Evolutionary conservation across 2,113 vertebrate genomes (phyloP).

Genomic region (Calonectris borealis): DNA sequence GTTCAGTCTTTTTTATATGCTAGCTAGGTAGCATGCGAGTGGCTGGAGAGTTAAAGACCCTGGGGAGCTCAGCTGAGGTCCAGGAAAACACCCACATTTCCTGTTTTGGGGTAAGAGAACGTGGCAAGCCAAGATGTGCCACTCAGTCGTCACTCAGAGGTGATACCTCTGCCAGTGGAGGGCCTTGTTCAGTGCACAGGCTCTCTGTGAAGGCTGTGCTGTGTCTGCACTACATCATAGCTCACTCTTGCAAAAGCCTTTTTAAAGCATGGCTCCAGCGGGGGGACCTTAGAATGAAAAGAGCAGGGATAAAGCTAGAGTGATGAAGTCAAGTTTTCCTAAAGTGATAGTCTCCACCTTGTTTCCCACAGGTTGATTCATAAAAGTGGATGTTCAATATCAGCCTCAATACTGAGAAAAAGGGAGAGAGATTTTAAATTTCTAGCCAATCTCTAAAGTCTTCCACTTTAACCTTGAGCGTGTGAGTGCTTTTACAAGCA

Average conservation of each 20-base stretch:
- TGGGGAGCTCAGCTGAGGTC: not conserved
- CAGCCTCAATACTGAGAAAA: not conserved
- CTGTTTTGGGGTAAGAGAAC: not conserved
- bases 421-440: not conserved
- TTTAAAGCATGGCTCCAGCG: not conserved
- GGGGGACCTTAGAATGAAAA: not conserved
- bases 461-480: not conserved
- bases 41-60: not conserved
- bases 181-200: not conserved
- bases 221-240: not conserved
- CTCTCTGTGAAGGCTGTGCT: not conserved
- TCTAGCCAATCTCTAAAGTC: not conserved
- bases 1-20: not conserved
- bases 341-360: not conserved
- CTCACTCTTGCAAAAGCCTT: not conserved
- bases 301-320: not conserved
- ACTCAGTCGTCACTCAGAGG: not conserved
- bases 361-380: not conserved
- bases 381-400: not conserved
- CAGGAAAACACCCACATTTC: not conserved
- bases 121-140: not conserved
- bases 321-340: not conserved
- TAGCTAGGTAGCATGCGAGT: not conserved
- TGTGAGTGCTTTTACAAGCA: slow-evolving; percentile 23
- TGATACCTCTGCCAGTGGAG: not conserved